A percentile compares a stretch with the other conserved stretches of the same genome.
Conservation (phyloP, 1,140 invertebrate species). For the Propsilocerus akamusi region DNA sequence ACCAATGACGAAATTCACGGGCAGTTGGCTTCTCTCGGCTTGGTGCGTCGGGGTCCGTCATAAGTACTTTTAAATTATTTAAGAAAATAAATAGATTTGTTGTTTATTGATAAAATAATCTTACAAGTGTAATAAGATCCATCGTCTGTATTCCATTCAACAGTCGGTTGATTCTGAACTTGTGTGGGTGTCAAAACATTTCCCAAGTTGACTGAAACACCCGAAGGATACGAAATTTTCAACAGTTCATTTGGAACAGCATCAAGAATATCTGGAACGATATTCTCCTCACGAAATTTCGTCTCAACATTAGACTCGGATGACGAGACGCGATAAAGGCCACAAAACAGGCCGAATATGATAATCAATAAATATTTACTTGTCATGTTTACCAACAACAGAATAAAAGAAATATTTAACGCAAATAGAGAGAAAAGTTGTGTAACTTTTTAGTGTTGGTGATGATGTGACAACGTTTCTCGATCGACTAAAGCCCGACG, state of each 20-base stretch:
- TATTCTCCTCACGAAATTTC: not conserved
- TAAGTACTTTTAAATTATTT: too few relatives aligned
- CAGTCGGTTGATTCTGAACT: slow-evolving; percentile 39
- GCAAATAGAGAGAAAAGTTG: not conserved
- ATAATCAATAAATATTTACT: not conserved
- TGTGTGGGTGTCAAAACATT: slow-evolving; percentile 42
- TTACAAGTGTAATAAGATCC: slow-evolving; percentile 44
- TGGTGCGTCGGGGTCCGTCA: slow-evolving; percentile 17
- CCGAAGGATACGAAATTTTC: slow-evolving; percentile 25
- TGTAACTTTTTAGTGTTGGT: not conserved
- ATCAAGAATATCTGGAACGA: not conserved
- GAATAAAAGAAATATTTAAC: not conserved
- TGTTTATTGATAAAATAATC: too few relatives aligned
- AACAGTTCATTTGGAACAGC: not conserved
- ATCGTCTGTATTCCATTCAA: slow-evolving; percentile 37
- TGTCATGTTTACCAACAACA: not conserved
- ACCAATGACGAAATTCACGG: slow-evolving; percentile 83
- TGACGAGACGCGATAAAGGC: not conserved
- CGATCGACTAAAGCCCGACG: too few relatives aligned
- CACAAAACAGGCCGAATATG: not conserved
- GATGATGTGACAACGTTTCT: not conserved
- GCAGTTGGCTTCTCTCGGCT: slow-evolving; percentile 54
- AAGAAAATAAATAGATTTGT: too few relatives aligned
- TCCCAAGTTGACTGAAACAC: slow-evolving; percentile 31
- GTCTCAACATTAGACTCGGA: not conserved